A percentile compares a stretch with the other conserved stretches of the same genome.
Evolutionary conservation across 2,797 vertebrate species (phyloP).

Genomic region (Liparis tanakae): DNA sequence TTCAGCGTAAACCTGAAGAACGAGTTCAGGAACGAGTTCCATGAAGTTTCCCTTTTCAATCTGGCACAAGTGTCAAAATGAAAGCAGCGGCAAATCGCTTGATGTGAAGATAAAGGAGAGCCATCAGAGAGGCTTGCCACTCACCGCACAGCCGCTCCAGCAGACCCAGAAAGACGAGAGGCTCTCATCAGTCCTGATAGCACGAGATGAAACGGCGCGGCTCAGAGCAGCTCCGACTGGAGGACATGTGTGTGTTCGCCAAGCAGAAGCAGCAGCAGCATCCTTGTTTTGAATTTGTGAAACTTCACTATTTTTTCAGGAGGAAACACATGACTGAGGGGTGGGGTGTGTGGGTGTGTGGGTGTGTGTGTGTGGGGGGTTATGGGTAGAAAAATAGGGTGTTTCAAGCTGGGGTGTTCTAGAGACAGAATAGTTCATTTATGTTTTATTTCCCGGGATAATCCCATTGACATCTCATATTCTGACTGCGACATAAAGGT

Average conservation of each 20-base stretch:
- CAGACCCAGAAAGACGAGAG: constrained; percentile 57
- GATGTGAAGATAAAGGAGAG: constrained; percentile 72
- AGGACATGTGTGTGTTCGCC: constrained; percentile 47
- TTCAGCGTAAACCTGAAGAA: constrained; percentile 32
- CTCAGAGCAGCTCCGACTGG: constrained; percentile 58
- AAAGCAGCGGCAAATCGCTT: constrained; percentile 67
- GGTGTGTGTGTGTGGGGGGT: background rate
- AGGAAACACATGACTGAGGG: constrained; percentile 64
- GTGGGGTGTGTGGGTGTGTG: background rate
- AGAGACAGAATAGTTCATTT: background rate
- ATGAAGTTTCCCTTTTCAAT: constrained; percentile 61
- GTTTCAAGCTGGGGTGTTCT: constrained; percentile 21
- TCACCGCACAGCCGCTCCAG: constrained; percentile 76
- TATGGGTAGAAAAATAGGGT: constrained; percentile 30
- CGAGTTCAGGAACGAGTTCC: constrained; percentile 43
- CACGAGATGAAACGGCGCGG: constrained; percentile 63
- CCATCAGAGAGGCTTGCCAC: constrained; percentile 69
- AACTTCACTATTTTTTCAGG: constrained; percentile 70
- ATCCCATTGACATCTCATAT: background rate
- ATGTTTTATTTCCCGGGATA: background rate
- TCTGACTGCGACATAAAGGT: background rate
- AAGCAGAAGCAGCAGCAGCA: constrained; percentile 47
- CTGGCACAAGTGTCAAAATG: constrained; percentile 62
- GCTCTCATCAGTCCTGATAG: constrained; percentile 72
- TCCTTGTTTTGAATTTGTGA: constrained; percentile 72